Evolutionary conservation across 2,888 invertebrate species (phyloP), one percentile per base, ranked within the genome.

Genomic region (Zygothrica quintamaculata): DNA sequence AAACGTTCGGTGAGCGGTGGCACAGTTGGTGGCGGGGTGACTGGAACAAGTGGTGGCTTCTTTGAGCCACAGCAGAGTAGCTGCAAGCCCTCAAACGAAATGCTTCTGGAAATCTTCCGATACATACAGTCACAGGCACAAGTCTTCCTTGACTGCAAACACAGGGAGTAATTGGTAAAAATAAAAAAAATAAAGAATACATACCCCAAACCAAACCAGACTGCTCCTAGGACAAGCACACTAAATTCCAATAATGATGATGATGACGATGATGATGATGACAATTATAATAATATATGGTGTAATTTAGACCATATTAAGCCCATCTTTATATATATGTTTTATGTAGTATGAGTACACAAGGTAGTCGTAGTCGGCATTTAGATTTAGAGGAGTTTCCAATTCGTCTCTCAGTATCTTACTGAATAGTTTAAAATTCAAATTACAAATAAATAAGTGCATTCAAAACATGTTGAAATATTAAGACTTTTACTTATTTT

Each of bases 311-410:
- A 34, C 26, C 29, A 11, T 11, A 26, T 11, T 43, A 47, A 51
- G 59, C 31, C 26, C 29, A 11, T 11, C 37, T 3, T 15, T 37
- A 37, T 33, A 22, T 51, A 25, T 39, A 34, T 68, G 44, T 44
- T 64, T 40, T 60, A 52, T 59, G 46, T 64, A 59, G 37, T 67
- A 44, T 82, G 76, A 74, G 71, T 76, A 74, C 74, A 78, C 82
- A 68, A 84, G 87, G 87, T 89, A 89, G 88, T 89, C 88, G 89
- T 87, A 89, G 88, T 89, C 88, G 89, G 89, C 89, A 89, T 88
- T 82, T 85, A 88, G 88, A 88, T 87, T 79, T 74, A 84, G 72
- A 77, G 76, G 61, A 69, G 65, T 68, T 74, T 53, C 65, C 55
- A 57, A 75, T 77, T 66, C 58, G 57, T 77, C 50, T 57, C 51